Conservation (phyloP, 2,797 vertebrate genomes). For the Malacoraja senta region DNA sequence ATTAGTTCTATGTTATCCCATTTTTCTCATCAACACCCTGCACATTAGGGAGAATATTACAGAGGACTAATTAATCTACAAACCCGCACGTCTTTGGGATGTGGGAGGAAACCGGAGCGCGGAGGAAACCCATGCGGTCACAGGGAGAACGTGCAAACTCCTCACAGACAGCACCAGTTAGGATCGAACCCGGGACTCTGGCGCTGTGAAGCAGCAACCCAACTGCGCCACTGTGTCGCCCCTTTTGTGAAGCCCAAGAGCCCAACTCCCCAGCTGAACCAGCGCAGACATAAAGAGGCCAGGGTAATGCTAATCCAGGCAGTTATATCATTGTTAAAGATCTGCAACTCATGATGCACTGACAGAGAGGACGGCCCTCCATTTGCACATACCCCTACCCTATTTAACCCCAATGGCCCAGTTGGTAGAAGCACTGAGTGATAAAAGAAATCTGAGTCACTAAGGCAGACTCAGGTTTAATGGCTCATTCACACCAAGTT, state of each 20-base stretch:
- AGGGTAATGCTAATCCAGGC: neutral
- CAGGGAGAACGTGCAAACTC: no score
- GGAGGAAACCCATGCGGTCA: no score
- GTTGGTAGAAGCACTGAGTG: neutral
- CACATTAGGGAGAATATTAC: no score
- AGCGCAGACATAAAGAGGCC: neutral
- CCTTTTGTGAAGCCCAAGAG: neutral
- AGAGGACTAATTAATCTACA: no score
- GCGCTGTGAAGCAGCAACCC: no score
- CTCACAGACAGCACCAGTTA: no score
- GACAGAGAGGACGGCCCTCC: neutral
- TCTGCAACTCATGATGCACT: neutral
- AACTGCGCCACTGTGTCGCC: no score
- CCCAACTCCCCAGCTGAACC: neutral
- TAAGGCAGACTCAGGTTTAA: slow-evolving; percentile 1
- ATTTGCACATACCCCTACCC: neutral
- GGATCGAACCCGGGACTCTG: no score
- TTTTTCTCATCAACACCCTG: no score
- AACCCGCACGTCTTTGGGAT: no score
- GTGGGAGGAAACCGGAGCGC: no score
- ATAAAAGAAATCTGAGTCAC: neutral
- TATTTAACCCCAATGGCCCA: neutral
- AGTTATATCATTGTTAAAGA: neutral
- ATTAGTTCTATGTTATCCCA: no score
- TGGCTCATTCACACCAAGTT: neutral